Conservation (phyloP, 2,113 vertebrate genomes). For the Cyphomyrus plagiostoma region DNA sequence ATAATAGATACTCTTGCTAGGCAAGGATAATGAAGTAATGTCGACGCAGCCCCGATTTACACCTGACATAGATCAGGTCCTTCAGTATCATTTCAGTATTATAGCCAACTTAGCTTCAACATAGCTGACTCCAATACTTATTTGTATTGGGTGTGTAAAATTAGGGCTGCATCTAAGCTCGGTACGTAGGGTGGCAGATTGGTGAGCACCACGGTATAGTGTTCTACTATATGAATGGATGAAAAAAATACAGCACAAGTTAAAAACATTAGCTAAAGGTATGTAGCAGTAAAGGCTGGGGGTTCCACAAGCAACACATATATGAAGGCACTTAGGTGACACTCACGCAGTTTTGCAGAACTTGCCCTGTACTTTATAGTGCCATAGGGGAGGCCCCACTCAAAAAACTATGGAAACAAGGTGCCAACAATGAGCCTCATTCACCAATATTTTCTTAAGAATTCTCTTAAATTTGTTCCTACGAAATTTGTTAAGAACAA, state of each 20-base stretch:
- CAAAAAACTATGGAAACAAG: neutral
- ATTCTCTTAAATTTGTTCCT: too few relatives aligned
- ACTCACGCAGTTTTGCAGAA: neutral
- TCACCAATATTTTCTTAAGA: too few relatives aligned
- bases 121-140: neutral
- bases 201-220: neutral
- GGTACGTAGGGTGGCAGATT: neutral
- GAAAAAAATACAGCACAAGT: neutral
- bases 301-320: neutral
- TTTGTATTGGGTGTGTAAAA: neutral
- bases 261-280: neutral
- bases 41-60: neutral
- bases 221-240: neutral
- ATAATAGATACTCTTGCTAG: neutral
- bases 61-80: neutral
- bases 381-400: neutral
- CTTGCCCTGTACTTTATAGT: neutral
- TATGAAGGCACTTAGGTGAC: neutral
- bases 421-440: neutral
- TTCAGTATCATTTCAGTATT: neutral
- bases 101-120: neutral
- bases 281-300: neutral
- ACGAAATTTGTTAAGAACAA: too few relatives aligned
- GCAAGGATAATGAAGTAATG: neutral
- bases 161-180: neutral